Evolutionary conservation across 2,888 invertebrate genomes (phyloP).

Genomic region (Pinctada fucata): DNA sequence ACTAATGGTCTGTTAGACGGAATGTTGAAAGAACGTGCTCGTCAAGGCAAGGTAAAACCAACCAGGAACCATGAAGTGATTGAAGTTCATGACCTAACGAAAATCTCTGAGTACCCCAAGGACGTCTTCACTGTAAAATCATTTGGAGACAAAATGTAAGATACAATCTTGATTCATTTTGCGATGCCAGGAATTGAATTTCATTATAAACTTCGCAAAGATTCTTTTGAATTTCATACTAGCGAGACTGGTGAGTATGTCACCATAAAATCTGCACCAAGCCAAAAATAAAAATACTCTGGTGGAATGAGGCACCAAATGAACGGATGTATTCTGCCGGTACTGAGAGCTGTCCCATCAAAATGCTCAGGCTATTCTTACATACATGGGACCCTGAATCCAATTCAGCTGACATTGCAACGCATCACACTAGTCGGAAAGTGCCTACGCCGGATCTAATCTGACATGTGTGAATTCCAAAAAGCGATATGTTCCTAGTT

Average conservation of each 20-base stretch:
- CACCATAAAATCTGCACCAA: not conserved
- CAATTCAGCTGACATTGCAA: too few relatives aligned
- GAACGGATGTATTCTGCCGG: not conserved
- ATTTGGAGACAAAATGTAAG: constrained; percentile 10
- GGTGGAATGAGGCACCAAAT: not conserved
- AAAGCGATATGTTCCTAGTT: too few relatives aligned
- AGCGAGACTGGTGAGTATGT: constrained; percentile 10
- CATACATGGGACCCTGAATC: not conserved
- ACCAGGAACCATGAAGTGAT: constrained; percentile 18
- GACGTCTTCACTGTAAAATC: not conserved
- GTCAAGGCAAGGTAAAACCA: constrained; percentile 13
- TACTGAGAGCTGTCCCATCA: not conserved
- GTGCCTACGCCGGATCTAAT: too few relatives aligned
- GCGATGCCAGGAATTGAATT: constrained; percentile 15
- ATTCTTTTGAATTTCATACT: not conserved
- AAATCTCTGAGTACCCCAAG: constrained; percentile 7
- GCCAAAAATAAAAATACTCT: not conserved
- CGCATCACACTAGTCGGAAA: too few relatives aligned
- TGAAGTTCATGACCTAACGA: not conserved
- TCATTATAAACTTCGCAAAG: constrained; percentile 9
- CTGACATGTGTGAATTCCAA: too few relatives aligned
- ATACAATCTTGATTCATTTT: constrained; percentile 28
- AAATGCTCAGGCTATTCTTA: not conserved
- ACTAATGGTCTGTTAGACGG: constrained; percentile 26
- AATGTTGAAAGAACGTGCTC: constrained; percentile 13